These are phyloP conservation scores for Microctenopoma lineatum DNA, from an alignment of 2,797 vertebrate species.

Conservation along the genomic window DNA sequence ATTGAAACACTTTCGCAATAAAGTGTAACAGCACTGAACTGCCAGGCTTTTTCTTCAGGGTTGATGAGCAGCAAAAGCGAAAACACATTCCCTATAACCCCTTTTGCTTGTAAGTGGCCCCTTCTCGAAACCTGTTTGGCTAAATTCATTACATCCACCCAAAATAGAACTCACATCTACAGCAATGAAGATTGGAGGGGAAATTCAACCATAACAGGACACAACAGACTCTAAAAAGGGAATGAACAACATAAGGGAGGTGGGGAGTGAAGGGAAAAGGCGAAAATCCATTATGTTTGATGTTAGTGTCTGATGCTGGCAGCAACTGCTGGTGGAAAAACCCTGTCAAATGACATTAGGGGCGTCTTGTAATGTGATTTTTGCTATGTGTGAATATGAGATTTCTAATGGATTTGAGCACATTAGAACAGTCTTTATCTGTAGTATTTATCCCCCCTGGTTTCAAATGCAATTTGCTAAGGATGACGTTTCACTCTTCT, in stretches of 20 bases:
- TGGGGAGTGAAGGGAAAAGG: conserved; percentile 41
- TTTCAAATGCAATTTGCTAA: conserved; percentile 86
- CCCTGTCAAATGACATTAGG: conserved; percentile 84
- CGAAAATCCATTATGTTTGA: conserved; percentile 87
- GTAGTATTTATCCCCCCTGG: conserved; percentile 85
- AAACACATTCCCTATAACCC: conserved; percentile 8
- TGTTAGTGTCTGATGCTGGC: conserved; percentile 78
- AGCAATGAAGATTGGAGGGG: conserved; percentile 43
- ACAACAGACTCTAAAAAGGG: conserved; percentile 31
- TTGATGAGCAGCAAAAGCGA: conserved; percentile 27
- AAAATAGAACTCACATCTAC: conserved; percentile 54
- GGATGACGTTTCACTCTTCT: conserved; percentile 77
- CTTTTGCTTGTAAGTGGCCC: conserved; percentile 27
- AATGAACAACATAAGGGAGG: conserved; percentile 55
- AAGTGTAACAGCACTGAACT: conserved; percentile 35
- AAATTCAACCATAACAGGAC: conserved; percentile 48
- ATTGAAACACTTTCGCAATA: conserved; percentile 39
- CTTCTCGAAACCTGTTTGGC: conserved; percentile 32
- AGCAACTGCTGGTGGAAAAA: conserved; percentile 71
- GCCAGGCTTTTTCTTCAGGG: conserved; percentile 28
- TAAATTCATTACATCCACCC: conserved; percentile 59
- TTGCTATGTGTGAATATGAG: conserved; percentile 86
- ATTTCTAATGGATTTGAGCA: conserved; percentile 87
- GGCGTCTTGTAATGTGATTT: conserved; percentile 85
- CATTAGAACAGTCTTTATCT: conserved; percentile 86